Evolutionary conservation across 2,888 invertebrate species (phyloP).

Genomic region (Cheilosia scutellata): DNA sequence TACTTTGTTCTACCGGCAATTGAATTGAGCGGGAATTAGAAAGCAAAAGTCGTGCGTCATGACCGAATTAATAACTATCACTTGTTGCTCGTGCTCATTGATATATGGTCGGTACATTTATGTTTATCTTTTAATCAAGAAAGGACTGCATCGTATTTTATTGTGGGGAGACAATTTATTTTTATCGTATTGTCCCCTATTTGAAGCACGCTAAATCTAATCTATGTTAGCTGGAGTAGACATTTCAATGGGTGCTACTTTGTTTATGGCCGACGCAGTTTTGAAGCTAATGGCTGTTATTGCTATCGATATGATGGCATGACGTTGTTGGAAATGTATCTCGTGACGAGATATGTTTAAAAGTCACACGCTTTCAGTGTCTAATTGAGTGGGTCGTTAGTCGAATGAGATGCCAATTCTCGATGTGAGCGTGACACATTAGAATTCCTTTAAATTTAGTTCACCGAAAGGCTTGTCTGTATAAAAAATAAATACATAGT

Average conservation of each 20-base stretch:
- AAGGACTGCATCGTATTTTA: not conserved
- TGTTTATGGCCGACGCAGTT: not conserved
- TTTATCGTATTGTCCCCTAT: not conserved
- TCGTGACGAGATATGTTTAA: not conserved
- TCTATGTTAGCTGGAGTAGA: not conserved
- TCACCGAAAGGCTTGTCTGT: too few species aligned
- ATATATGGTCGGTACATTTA: not conserved
- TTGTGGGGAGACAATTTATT: not conserved
- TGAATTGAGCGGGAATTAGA: not conserved
- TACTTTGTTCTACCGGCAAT: not conserved
- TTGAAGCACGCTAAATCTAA: not conserved
- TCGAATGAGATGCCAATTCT: not conserved
- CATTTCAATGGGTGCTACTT: not conserved
- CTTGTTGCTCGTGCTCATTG: not conserved
- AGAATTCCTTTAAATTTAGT: too few species aligned
- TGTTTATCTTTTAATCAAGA: not conserved
- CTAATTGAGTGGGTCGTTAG: too few species aligned
- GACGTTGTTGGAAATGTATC: not conserved
- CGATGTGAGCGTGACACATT: too few species aligned
- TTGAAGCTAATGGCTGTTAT: not conserved
- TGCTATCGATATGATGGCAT: not conserved
- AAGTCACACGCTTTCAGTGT: too few species aligned
- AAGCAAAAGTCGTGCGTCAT: not conserved
- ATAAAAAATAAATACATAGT: too few species aligned
- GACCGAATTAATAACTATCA: not conserved